Evolutionary conservation across 2,113 vertebrate species (phyloP).

Genomic region (Pedionomus torquatus): DNA sequence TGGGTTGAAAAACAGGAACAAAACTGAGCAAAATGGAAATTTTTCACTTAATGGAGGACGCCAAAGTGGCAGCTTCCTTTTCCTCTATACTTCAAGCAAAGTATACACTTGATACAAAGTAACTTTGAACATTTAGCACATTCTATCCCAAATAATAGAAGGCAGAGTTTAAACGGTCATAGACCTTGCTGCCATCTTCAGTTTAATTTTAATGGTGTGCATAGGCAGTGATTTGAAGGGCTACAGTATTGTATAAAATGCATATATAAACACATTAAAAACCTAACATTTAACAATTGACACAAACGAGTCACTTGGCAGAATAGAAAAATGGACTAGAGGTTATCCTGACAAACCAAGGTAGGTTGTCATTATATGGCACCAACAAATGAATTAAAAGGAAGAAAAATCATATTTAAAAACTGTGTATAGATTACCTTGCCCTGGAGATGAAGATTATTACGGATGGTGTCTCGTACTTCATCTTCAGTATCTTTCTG

Average conservation of each 20-base stretch:
- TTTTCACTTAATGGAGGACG: background rate
- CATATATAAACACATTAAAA: background rate
- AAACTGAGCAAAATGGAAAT: background rate
- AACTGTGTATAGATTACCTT: conserved; percentile 81
- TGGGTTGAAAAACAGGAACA: background rate
- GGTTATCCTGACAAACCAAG: background rate
- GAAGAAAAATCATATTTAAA: background rate
- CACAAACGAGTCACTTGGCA: background rate
- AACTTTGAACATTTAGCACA: background rate
- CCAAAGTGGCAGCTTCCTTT: background rate
- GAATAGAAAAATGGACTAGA: background rate
- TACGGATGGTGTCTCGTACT: conserved; percentile 89
- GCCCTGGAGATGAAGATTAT: conserved; percentile 93
- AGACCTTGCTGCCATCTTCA: background rate
- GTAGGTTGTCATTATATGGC: background rate
- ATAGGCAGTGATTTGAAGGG: background rate
- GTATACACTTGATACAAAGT: background rate
- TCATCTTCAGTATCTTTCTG: conserved; percentile 98
- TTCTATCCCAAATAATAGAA: background rate
- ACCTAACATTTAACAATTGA: background rate
- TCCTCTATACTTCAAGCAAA: background rate
- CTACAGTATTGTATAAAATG: background rate
- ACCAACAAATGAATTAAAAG: background rate
- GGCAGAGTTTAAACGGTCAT: background rate
- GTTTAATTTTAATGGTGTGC: background rate